These are phyloP conservation scores for Tineola bisselliella DNA, from an alignment of 2,888 invertebrate genomes.

Conservation along the genomic window DNA sequence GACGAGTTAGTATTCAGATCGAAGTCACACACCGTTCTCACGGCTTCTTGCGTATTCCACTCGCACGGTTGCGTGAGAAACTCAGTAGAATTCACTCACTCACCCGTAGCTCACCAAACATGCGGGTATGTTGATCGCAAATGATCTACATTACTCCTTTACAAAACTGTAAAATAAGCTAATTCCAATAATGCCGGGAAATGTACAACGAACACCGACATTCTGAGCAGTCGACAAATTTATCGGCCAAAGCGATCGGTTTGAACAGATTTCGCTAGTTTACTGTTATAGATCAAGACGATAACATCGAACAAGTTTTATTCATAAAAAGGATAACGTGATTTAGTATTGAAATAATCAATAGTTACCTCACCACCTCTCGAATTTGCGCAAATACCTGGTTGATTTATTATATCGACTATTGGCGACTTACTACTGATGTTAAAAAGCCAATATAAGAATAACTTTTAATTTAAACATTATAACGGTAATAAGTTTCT, in stretches of 20 bases:
- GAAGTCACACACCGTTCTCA: slow-evolving; percentile 50
- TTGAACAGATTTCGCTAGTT: background rate
- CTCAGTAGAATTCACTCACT: background rate
- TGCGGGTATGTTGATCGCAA: slow-evolving; percentile 21
- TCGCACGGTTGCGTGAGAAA: slow-evolving; percentile 37
- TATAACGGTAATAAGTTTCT: background rate
- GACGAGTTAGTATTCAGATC: slow-evolving; percentile 47
- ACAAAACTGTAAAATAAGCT: background rate
- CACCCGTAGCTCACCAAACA: slow-evolving; percentile 15
- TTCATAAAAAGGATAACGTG: background rate
- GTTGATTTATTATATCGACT: too few relatives aligned
- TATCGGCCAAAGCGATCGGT: background rate
- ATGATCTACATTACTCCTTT: slow-evolving; percentile 1
- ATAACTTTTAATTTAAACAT: background rate
- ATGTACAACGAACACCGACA: background rate
- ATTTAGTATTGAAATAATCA: background rate
- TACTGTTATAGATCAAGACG: background rate
- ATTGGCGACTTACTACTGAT: too few relatives aligned
- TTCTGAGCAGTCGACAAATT: background rate
- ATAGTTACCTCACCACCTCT: background rate
- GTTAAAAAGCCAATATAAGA: too few relatives aligned
- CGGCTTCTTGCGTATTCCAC: slow-evolving; percentile 45
- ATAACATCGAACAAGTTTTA: background rate
- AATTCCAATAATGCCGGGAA: background rate
- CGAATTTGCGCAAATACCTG: background rate